Conservation (phyloP, 2,797 vertebrate species). For the Micromesistius poutassou region DNA sequence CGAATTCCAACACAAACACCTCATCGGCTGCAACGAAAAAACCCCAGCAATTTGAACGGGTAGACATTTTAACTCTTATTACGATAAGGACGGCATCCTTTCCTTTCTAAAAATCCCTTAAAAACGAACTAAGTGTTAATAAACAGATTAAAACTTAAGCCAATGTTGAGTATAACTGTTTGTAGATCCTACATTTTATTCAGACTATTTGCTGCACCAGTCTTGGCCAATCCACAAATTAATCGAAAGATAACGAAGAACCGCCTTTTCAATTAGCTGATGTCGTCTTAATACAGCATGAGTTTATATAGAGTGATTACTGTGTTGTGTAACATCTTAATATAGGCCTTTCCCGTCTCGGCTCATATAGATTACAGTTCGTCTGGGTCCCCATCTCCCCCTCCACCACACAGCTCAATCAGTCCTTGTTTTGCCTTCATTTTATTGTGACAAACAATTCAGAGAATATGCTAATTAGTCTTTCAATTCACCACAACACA, state of each 20-base stretch:
- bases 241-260: too few species aligned
- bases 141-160: neutral
- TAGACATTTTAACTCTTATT: too few species aligned
- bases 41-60: too few species aligned
- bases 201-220: neutral
- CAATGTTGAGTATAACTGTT: neutral
- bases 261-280: too few species aligned
- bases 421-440: slow-evolving; percentile 13
- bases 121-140: too few species aligned
- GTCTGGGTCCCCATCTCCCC: neutral
- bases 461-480: slow-evolving; percentile 67
- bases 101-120: too few species aligned
- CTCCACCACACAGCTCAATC: neutral
- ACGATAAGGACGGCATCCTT: too few species aligned
- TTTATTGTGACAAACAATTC: slow-evolving; percentile 13
- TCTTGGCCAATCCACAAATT: too few species aligned
- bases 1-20: too few species aligned
- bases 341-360: neutral
- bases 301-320: neutral
- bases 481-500: slow-evolving; percentile 62
- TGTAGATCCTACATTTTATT: neutral
- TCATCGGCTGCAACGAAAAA: too few species aligned
- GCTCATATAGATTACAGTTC: neutral
- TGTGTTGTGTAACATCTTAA: neutral
- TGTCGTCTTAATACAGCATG: too few species aligned